phyloP scores from a whole-genome alignment of 2,888 invertebrate genomes.

The Cyclophora albipunctata region DNA sequence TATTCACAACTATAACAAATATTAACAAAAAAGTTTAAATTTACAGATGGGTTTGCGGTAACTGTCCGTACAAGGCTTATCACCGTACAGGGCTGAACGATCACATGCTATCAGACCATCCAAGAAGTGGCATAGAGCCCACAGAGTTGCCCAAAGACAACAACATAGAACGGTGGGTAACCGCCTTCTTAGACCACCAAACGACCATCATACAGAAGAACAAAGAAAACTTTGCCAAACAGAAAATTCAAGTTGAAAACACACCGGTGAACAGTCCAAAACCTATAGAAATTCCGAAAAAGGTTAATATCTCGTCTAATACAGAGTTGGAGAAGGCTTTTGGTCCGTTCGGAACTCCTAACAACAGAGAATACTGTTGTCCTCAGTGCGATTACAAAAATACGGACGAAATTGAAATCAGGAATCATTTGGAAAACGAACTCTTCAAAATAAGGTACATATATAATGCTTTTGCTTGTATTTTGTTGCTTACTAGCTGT shows the following conservation, averaged over 20 bases:
- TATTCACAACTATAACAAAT: too few relatives aligned
- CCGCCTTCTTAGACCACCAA: slow-evolving; percentile 45
- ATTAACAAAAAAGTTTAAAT: too few relatives aligned
- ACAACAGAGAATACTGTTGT: slow-evolving; percentile 36
- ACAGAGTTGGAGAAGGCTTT: slow-evolving; percentile 41
- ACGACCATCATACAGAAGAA: slow-evolving; percentile 33
- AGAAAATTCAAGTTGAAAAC: slow-evolving; percentile 29
- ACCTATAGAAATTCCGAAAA: slow-evolving; percentile 4
- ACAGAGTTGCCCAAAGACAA: slow-evolving; percentile 53
- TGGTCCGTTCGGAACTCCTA: slow-evolving; percentile 42
- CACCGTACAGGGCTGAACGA: slow-evolving; percentile 69
- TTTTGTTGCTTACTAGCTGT: too few relatives aligned
- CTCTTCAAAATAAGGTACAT: slow-evolving; percentile 54
- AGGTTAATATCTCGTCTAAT: slow-evolving; percentile 4
- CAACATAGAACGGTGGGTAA: slow-evolving; percentile 73
- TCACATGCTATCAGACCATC: slow-evolving; percentile 71
- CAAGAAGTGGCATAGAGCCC: slow-evolving; percentile 38
- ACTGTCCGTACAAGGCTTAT: slow-evolving; percentile 75
- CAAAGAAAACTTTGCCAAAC: slow-evolving; percentile 36
- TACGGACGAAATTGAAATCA: slow-evolving; percentile 40
- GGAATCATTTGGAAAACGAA: slow-evolving; percentile 55
- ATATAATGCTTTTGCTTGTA: too few relatives aligned
- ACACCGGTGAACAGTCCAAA: slow-evolving; percentile 9
- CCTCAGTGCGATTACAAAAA: slow-evolving; percentile 44
- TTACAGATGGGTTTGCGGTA: slow-evolving; percentile 75